Conservation (phyloP, 2,797 vertebrate genomes). For the Gallinago solitaria region DNA sequence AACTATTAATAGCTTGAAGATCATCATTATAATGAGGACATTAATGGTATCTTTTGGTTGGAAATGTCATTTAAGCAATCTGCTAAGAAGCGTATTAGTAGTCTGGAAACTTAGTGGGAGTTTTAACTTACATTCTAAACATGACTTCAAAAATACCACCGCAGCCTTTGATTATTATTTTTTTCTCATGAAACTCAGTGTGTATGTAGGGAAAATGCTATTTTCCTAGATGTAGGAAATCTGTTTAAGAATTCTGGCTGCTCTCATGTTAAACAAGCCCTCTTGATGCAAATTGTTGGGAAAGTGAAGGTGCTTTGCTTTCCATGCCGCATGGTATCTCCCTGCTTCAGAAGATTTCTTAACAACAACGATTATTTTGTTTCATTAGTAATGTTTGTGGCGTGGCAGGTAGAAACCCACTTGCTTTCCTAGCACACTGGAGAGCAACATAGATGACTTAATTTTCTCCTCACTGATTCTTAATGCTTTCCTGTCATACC, state of each 20-base stretch:
- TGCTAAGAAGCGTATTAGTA: neutral
- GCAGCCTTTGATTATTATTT: neutral
- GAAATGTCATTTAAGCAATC: neutral
- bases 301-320: neutral
- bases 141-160: neutral
- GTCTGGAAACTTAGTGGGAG: neutral
- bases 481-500: neutral
- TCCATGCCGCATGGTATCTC: neutral
- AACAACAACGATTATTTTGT: neutral
- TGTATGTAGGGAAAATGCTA: neutral
- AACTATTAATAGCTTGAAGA: conserved; percentile 16
- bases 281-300: neutral
- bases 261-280: neutral
- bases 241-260: neutral
- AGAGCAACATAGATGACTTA: neutral
- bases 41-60: neutral
- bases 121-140: neutral
- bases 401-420: neutral
- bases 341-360: neutral
- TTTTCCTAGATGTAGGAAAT: neutral
- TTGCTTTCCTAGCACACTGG: neutral
- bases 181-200: neutral
- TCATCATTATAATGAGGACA: neutral
- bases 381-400: neutral
- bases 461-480: neutral